phyloP scores from a whole-genome alignment of 2,888 invertebrate species.

The Dusona sp. region DNA sequence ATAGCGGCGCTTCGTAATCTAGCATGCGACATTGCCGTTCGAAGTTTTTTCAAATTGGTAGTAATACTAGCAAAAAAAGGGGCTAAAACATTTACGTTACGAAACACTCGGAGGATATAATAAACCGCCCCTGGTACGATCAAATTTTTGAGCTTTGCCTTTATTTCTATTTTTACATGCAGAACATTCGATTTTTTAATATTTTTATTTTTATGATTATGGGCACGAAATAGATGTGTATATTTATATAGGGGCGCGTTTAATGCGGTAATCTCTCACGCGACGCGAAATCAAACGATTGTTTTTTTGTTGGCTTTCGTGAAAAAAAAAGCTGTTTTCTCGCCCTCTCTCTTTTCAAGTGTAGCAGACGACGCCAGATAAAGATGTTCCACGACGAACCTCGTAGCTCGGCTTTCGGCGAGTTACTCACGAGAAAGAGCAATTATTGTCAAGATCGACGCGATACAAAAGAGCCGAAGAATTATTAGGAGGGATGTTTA shows the following conservation, averaged over 20 bases:
- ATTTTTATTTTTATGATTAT: conserved; percentile 10
- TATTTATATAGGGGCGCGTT: background rate
- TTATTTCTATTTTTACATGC: conserved; percentile 24
- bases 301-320: background rate
- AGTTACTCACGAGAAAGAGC: conserved; percentile 25
- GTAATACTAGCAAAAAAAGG: background rate
- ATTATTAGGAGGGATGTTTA: conserved; percentile 8
- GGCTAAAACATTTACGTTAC: background rate
- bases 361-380: conserved; percentile 41
- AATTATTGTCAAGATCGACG: conserved; percentile 29
- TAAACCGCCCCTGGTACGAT: background rate
- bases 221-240: background rate
- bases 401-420: conserved; percentile 36
- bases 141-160: background rate
- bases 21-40: conserved; percentile 73
- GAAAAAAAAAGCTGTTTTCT: background rate
- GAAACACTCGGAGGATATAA: background rate
- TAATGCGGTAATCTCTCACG: background rate
- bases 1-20: conserved; percentile 75
- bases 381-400: conserved; percentile 3
- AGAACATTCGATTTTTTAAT: background rate
- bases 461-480: background rate
- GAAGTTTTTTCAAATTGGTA: background rate
- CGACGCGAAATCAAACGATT: conserved; percentile 34
- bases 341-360: background rate